Conservation (phyloP, 2,113 vertebrate species). For the Myrmecobius fasciatus region DNA sequence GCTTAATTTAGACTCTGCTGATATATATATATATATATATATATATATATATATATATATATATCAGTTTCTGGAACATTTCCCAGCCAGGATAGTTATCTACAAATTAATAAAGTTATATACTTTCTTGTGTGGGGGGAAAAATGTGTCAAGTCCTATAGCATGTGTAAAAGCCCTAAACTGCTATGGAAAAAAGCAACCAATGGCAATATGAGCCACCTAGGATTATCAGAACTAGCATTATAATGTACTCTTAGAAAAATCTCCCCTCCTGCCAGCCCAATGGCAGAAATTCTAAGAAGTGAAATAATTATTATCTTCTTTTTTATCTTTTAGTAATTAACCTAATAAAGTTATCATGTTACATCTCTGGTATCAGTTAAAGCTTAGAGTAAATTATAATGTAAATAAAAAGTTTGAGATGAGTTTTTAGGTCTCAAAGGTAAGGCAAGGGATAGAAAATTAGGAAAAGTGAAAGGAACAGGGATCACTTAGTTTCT, state of each 20-base stretch:
- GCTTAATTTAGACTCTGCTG: conserved; percentile 71
- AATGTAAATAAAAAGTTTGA: neutral
- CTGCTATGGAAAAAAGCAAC: neutral
- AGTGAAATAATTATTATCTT: neutral
- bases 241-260: neutral
- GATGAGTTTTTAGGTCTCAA: neutral
- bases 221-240: neutral
- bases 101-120: conserved; percentile 72
- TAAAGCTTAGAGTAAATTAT: neutral
- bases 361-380: neutral
- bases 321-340: neutral
- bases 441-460: neutral
- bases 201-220: neutral
- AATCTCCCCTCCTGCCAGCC: neutral
- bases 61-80: conserved; percentile 70
- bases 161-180: neutral
- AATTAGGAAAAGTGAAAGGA: neutral
- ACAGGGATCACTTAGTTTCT: neutral
- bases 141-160: conserved; percentile 51
- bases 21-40: no score
- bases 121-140: conserved; percentile 50
- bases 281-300: neutral
- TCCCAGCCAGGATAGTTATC: conserved; percentile 68
- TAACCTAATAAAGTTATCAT: neutral
- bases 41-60: no score